Evolutionary conservation across 2,113 vertebrate species (phyloP), one percentile per base, ranked within the genome.

Genomic region (Progne subis): DNA sequence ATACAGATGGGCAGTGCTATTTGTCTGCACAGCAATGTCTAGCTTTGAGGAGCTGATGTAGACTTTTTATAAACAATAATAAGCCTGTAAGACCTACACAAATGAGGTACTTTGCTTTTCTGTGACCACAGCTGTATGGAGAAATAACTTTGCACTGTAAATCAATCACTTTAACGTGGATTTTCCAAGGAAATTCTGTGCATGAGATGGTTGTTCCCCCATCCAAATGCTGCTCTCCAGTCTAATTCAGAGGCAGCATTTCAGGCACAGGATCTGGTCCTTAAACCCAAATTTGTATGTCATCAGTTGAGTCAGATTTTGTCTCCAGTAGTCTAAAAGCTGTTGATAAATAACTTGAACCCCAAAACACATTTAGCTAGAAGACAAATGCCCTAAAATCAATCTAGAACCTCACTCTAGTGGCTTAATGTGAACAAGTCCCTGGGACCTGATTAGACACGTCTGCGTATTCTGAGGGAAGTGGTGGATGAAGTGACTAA

Each of bases 1-100:
- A 3, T 28, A n/a, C 0, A 34, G 69, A 46, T 34, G n/a, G 26
- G 18, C 46, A 50, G 17, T 32, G 39, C 31, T 2, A 1, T n/a
- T 53, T 50, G 13, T 14, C 44, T 21, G 16, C 39, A 20, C 9
- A 0, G 14, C 18, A 79, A 47, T 39, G 63, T 49, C 41, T n/a
- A 23, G 47, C 20, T 23, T 60, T 44, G 39, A 15, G 86, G n/a
- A 70, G 13, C 28, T 52, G 44, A 43, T 41, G 11, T 16, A 9
- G 20, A 17, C 15, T 44, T 32, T 50, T 26, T 13, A n/a, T 8
- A 17, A 89, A 76, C 47, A 71, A 11, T 14, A 65, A 32, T 18
- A 50, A 71, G 1, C 6, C 74, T 43, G 28, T 37, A 28, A 64
- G 18, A 65, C 29, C 26, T 63, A 6, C 8, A 56, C 11, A 24